phyloP scores from a whole-genome alignment of 2,113 vertebrate species.

The Catharus minimus region DNA sequence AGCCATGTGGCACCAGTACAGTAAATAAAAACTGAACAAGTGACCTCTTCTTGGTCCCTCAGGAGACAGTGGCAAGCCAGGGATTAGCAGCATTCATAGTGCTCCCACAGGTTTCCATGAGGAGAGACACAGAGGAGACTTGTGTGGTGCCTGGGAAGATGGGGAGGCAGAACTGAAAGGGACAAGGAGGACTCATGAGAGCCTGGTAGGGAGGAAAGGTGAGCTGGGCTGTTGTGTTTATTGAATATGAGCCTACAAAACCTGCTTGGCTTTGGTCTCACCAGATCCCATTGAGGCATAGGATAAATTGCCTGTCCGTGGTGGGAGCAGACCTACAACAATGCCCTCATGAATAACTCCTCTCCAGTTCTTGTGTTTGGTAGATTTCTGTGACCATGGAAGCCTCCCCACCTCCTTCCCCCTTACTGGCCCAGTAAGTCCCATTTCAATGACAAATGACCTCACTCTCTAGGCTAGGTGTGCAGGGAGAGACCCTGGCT shows the following conservation, averaged over 20 bases:
- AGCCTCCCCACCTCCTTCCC: background rate
- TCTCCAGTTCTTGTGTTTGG: background rate
- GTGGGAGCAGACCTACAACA: fast-evolving
- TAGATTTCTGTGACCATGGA: background rate
- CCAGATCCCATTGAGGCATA: fast-evolving
- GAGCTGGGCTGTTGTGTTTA: background rate
- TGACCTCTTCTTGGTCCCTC: background rate
- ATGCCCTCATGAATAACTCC: background rate
- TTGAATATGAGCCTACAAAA: background rate
- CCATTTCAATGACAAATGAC: background rate
- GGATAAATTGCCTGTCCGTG: fast-evolving
- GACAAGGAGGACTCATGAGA: background rate
- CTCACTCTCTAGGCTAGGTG: background rate
- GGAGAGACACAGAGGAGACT: background rate
- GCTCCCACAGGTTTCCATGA: background rate
- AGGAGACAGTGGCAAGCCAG: background rate
- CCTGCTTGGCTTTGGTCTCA: background rate
- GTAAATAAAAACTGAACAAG: conserved; percentile 11
- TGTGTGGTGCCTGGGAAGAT: background rate
- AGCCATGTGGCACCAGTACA: background rate
- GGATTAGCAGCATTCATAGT: background rate
- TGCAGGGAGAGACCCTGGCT: background rate
- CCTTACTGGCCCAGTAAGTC: background rate
- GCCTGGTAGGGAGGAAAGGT: background rate
- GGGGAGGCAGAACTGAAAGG: background rate